Conservation (phyloP, 2,113 vertebrate species). For the Channa argus region DNA sequence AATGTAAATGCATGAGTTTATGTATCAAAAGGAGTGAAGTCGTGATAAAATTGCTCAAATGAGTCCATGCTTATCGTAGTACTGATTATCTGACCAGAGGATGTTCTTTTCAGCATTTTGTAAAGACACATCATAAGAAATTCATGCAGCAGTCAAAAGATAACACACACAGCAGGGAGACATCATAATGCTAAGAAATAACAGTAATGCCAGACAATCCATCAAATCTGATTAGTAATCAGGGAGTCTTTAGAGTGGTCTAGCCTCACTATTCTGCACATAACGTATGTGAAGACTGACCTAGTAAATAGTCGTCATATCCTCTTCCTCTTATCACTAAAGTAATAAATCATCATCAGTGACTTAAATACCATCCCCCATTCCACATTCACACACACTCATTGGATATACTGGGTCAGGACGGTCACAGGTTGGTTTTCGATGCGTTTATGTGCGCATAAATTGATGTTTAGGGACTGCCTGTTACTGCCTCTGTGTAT, state of each 20-base stretch:
- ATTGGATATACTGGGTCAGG: conserved; percentile 22
- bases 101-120: conserved; percentile 1
- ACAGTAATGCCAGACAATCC: conserved; percentile 10
- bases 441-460: conserved; percentile 5
- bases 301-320: conserved; percentile 28
- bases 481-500: conserved; percentile 53
- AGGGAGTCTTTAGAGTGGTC: too few species aligned
- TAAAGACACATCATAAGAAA: neutral
- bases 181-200: neutral
- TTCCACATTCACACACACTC: conserved; percentile 28
- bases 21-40: neutral
- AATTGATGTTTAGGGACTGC: conserved; percentile 30
- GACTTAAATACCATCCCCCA: conserved; percentile 64
- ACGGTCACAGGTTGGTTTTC: conserved; percentile 37
- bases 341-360: conserved; percentile 63
- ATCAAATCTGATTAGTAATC: conserved; percentile 21
- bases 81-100: neutral
- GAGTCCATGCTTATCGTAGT: neutral
- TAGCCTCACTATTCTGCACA: too few species aligned
- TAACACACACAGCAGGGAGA: neutral
- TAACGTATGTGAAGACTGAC: too few species aligned
- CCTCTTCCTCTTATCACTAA: conserved; percentile 53
- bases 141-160: neutral
- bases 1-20: neutral
- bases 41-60: neutral